Conservation (phyloP, 2,888 invertebrate species). For the Parapristionchus giblindavisi region DNA sequence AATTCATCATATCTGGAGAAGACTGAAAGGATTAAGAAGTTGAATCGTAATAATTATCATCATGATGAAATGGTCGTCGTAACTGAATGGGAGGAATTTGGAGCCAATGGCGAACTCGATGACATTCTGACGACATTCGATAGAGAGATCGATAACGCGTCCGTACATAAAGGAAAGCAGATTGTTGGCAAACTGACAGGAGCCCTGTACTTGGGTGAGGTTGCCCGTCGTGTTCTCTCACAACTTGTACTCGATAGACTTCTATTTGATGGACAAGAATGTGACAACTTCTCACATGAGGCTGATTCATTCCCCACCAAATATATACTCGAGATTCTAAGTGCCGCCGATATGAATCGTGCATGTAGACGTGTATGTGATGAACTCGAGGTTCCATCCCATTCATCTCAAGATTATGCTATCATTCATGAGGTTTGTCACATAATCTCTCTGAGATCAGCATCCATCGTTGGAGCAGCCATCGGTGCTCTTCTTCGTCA, state of each 20-base stretch:
- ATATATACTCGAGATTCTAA: constrained; percentile 69
- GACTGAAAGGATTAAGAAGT: constrained; percentile 66
- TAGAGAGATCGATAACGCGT: constrained; percentile 64
- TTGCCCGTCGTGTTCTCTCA: constrained; percentile 66
- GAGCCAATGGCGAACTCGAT: constrained; percentile 63
- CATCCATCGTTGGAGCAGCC: too few relatives aligned
- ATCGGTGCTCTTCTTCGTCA: constrained; percentile 68
- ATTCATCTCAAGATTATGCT: constrained; percentile 65
- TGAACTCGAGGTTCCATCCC: constrained; percentile 67
- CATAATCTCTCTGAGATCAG: too few relatives aligned
- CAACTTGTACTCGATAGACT: constrained; percentile 65
- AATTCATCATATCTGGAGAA: constrained; percentile 69
- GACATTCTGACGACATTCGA: constrained; percentile 68
- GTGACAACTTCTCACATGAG: constrained; percentile 64
- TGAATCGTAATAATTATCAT: constrained; percentile 59
- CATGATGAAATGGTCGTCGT: constrained; percentile 69
- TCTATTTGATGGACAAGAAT: constrained; percentile 64
- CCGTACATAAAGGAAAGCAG: constrained; percentile 69
- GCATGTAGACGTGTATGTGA: constrained; percentile 68
- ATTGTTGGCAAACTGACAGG: constrained; percentile 70
- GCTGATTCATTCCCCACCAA: constrained; percentile 69
- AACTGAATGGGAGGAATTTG: constrained; percentile 70
- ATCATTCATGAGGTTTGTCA: constrained; percentile 35
- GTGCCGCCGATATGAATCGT: constrained; percentile 43
- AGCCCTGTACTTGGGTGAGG: constrained; percentile 69